phyloP scores from a whole-genome alignment of 2,113 vertebrate genomes.

The Emydocephalus ijimae region DNA sequence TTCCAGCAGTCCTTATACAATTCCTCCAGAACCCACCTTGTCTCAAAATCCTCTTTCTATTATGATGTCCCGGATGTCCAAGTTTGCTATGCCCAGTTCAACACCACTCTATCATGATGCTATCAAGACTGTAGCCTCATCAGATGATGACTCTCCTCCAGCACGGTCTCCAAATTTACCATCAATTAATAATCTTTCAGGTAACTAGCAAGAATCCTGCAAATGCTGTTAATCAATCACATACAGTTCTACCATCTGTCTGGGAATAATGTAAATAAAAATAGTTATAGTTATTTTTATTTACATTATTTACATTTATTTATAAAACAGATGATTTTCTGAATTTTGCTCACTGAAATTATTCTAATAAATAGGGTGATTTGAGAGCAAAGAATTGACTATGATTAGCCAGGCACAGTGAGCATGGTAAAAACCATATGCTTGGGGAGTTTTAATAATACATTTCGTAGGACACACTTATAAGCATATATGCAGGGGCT shows the following conservation, averaged over 20 bases:
- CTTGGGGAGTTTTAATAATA: background rate
- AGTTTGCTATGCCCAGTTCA: conserved; percentile 99
- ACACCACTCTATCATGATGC: conserved; percentile 97
- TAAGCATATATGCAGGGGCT: background rate
- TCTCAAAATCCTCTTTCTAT: conserved; percentile 98
- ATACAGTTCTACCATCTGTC: background rate
- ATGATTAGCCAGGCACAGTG: background rate
- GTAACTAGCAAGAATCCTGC: conserved; percentile 60
- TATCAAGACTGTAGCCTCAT: conserved; percentile 99
- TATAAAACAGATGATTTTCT: background rate
- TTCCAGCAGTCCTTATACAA: conserved; percentile 92
- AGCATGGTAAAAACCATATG: background rate
- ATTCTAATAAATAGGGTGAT: background rate
- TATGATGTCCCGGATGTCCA: conserved; percentile 99
- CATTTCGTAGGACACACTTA: background rate
- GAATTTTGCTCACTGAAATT: background rate
- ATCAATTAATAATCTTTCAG: conserved; percentile 88
- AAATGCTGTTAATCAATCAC: background rate
- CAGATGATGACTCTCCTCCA: conserved; percentile 95
- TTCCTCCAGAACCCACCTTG: conserved; percentile 94
- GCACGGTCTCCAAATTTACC: conserved; percentile 96
- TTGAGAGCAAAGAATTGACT: background rate
- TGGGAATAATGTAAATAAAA: background rate
- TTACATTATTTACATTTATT: too few species aligned
- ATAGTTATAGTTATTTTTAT: background rate